These are phyloP conservation scores for Columba livia DNA, from an alignment of 2,113 vertebrate species.

Conservation along the genomic window DNA sequence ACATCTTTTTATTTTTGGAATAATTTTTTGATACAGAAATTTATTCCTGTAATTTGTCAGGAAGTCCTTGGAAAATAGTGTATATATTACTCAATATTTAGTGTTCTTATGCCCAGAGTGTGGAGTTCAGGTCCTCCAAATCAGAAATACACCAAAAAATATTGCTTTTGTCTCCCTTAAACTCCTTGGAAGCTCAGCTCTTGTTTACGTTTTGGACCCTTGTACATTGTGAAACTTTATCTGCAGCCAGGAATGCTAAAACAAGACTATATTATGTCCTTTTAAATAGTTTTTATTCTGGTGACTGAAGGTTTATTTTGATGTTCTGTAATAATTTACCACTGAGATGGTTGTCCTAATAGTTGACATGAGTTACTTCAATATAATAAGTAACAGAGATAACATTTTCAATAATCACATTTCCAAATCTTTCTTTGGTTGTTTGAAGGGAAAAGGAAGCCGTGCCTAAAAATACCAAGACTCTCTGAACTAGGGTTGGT, in stretches of 20 bases:
- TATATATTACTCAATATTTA: background rate
- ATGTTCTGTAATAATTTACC: background rate
- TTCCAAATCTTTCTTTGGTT: constrained; percentile 26
- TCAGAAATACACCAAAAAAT: background rate
- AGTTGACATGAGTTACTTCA: background rate
- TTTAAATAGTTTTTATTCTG: background rate
- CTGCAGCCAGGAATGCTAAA: background rate
- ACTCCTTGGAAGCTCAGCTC: background rate
- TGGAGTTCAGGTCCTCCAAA: background rate
- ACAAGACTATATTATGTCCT: background rate
- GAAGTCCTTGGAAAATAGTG: background rate
- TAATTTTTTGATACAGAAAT: background rate
- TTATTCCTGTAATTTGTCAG: background rate
- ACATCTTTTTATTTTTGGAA: background rate
- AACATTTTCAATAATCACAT: constrained; percentile 14
- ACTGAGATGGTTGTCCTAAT: background rate
- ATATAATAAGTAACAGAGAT: background rate
- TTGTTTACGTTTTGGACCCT: background rate
- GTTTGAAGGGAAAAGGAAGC: constrained; percentile 51
- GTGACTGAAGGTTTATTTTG: background rate
- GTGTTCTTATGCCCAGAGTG: background rate
- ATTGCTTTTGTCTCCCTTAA: background rate
- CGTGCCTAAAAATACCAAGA: background rate
- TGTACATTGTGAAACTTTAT: background rate
- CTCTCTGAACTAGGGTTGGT: background rate